phyloP scores from a whole-genome alignment of 2,888 invertebrate genomes.

The Tethea ocularis region DNA sequence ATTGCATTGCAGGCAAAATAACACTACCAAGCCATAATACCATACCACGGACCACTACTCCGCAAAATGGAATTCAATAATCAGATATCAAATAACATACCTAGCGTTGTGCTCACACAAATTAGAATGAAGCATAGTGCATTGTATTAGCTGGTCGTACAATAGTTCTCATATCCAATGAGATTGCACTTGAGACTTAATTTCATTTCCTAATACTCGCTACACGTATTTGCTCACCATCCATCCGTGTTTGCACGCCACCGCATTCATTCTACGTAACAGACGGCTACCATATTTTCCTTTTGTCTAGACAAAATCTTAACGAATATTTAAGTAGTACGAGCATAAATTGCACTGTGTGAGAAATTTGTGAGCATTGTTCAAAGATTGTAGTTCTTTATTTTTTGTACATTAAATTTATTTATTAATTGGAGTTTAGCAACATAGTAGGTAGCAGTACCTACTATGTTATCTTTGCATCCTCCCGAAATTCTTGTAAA shows the following conservation, averaged over 20 bases:
- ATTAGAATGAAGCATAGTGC: slow-evolving; percentile 21
- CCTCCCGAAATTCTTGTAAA: too few species aligned
- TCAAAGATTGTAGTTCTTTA: not conserved
- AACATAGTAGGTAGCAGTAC: too few species aligned
- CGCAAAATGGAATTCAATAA: not conserved
- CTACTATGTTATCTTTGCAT: too few species aligned
- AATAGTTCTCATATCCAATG: slow-evolving; percentile 55
- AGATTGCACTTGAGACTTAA: slow-evolving; percentile 75
- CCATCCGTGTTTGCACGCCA: slow-evolving; percentile 72
- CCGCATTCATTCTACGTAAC: slow-evolving; percentile 69
- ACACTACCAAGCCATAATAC: not conserved
- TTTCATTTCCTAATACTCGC: slow-evolving; percentile 79
- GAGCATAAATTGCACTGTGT: slow-evolving; percentile 37
- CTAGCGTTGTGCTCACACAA: slow-evolving; percentile 7
- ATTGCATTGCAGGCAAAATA: too few species aligned
- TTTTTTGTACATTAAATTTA: not conserved
- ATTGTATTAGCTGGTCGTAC: slow-evolving; percentile 17
- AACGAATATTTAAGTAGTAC: slow-evolving; percentile 77
- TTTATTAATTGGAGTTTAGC: too few species aligned
- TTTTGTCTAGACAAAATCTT: slow-evolving; percentile 83
- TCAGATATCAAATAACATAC: not conserved
- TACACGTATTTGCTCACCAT: slow-evolving; percentile 70
- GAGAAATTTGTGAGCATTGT: slow-evolving; percentile 18
- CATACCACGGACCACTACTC: not conserved
- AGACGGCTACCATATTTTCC: slow-evolving; percentile 78